A percentile compares a stretch with the other conserved stretches of the same genome.
Evolutionary conservation across 1,140 invertebrate species (phyloP).

Genomic region (Pseudomyrmex dendroicus): DNA sequence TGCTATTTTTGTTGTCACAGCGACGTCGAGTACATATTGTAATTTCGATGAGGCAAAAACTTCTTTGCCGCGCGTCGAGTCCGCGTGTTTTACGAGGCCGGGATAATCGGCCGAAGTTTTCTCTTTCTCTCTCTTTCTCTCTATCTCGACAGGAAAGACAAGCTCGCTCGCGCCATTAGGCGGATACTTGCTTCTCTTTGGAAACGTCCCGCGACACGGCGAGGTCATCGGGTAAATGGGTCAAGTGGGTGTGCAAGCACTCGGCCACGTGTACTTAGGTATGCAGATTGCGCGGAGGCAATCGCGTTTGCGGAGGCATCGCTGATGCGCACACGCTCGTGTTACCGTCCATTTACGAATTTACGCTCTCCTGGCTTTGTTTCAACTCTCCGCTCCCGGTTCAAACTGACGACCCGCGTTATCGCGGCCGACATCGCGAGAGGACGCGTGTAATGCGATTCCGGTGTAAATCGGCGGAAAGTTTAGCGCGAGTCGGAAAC

Average conservation of each 20-base stretch:
- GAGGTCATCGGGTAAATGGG: slow-evolving; percentile 79
- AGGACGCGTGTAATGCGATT: background rate
- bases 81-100: background rate
- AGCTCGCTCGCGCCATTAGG: slow-evolving; percentile 62
- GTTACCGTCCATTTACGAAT: slow-evolving; percentile 62
- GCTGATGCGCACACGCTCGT: slow-evolving; percentile 31
- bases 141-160: slow-evolving; percentile 32
- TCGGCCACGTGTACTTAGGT: slow-evolving; percentile 56
- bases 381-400: background rate
- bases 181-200: slow-evolving; percentile 47
- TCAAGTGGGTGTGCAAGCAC: slow-evolving; percentile 72
- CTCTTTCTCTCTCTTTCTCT: too few relatives aligned
- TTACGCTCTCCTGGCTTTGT: slow-evolving; percentile 31
- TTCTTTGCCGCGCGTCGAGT: too few relatives aligned
- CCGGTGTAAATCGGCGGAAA: slow-evolving; percentile 1
- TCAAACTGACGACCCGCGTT: background rate
- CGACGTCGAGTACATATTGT: too few relatives aligned
- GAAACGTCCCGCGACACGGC: slow-evolving; percentile 65
- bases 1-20: too few relatives aligned
- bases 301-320: slow-evolving; percentile 31
- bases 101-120: slow-evolving; percentile 35
- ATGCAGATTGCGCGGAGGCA: slow-evolving; percentile 69
- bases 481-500: slow-evolving; percentile 17
- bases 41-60: too few relatives aligned
- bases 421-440: background rate